Conservation (phyloP, 2,888 invertebrate species). For the Sepioteuthis lessoniana region DNA sequence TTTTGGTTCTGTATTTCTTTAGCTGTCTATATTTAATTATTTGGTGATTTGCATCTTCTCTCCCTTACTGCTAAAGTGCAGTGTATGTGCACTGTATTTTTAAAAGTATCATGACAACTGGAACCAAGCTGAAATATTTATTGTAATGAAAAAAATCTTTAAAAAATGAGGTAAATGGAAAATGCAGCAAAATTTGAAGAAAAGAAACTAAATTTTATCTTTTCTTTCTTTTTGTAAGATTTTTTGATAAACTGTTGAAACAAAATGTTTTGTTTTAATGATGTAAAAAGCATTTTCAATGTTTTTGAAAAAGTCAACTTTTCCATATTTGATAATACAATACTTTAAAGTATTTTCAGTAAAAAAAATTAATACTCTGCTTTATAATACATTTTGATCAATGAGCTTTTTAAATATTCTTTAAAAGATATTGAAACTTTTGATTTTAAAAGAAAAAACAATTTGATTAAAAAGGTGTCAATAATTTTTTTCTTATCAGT, state of each 20-base stretch:
- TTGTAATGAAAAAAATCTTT: neutral
- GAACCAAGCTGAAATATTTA: neutral
- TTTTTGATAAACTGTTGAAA: neutral
- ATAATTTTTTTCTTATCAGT: too few species aligned
- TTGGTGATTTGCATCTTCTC: neutral
- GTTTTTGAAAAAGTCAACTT: neutral
- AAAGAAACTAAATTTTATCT: neutral
- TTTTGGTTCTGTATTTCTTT: neutral
- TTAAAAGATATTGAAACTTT: neutral
- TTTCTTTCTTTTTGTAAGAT: neutral
- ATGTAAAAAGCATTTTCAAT: neutral
- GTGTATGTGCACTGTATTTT: conserved; percentile 33
- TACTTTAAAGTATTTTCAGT: neutral
- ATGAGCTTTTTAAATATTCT: neutral
- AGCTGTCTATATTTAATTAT: neutral
- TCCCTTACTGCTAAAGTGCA: neutral
- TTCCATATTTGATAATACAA: neutral
- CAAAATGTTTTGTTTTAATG: neutral
- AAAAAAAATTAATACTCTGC: neutral
- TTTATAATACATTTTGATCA: neutral
- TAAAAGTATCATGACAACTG: neutral
- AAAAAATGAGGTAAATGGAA: neutral
- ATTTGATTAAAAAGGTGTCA: too few species aligned
- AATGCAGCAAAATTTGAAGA: neutral
- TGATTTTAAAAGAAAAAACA: neutral